Evolutionary conservation across 2,113 vertebrate genomes (phyloP).

Genomic region (Caracal caracal): DNA sequence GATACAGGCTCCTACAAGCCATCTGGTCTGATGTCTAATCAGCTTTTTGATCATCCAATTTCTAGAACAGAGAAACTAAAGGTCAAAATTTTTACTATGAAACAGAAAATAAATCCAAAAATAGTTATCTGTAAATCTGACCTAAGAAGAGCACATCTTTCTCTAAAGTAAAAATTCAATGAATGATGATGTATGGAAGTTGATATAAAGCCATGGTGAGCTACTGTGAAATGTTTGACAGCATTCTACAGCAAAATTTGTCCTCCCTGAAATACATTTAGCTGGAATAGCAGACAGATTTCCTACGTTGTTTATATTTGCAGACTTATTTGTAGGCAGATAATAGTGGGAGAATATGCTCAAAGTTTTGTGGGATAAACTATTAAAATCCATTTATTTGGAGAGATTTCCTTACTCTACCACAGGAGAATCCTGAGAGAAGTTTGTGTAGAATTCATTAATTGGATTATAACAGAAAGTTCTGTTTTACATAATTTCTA

Average conservation of each 20-base stretch:
- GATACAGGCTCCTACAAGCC: not conserved
- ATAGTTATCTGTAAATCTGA: not conserved
- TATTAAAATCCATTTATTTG: not conserved
- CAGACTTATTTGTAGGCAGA: not conserved
- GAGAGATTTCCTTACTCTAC: not conserved
- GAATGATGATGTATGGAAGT: not conserved
- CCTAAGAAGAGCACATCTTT: not conserved
- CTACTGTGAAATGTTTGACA: not conserved
- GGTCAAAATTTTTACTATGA: not conserved
- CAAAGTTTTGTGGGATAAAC: not conserved
- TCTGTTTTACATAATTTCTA: not conserved
- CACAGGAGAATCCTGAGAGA: not conserved
- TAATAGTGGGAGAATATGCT: not conserved
- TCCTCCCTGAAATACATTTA: not conserved
- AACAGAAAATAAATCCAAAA: not conserved
- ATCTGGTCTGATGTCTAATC: not conserved
- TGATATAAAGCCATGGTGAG: not conserved
- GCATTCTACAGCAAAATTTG: not conserved
- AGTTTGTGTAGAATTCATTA: not conserved
- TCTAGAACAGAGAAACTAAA: constrained; percentile 36
- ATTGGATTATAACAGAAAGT: not conserved
- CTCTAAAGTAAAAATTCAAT: not conserved
- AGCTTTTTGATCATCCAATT: not conserved
- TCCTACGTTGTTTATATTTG: not conserved
- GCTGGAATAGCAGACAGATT: not conserved